Evolutionary conservation across 2,113 vertebrate species (phyloP).

Genomic region (Hiodon alosoides): DNA sequence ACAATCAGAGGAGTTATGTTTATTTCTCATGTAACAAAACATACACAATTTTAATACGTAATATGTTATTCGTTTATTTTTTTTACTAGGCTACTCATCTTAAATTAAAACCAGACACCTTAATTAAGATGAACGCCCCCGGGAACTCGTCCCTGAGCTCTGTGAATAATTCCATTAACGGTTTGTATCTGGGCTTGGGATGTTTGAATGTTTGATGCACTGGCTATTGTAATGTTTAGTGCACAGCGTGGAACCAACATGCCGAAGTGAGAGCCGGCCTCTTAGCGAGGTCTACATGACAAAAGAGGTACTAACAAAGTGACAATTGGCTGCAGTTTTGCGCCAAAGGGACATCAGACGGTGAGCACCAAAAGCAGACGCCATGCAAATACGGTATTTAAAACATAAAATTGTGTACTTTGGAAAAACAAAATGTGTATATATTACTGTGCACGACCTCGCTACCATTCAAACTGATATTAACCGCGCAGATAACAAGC

Average conservation of each 20-base stretch:
- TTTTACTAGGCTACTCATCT: not conserved
- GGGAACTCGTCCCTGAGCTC: not conserved
- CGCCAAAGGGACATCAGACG: not conserved
- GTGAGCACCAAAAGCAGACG: conserved; percentile 1
- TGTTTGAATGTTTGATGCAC: not conserved
- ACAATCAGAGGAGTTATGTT: not conserved
- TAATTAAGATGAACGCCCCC: not conserved
- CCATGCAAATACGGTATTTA: not conserved
- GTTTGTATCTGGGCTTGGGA: not conserved
- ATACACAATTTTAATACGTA: not conserved
- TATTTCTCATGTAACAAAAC: not conserved
- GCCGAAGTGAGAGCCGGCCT: conserved; percentile 38
- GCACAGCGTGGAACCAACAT: conserved; percentile 10
- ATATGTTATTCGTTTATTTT: no score
- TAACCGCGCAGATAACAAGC: no score
- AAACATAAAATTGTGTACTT: not conserved
- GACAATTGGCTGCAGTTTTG: conserved; percentile 43
- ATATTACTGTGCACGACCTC: no score
- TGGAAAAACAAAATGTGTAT: no score
- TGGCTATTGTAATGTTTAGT: conserved; percentile 10
- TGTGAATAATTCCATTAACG: conserved; percentile 5
- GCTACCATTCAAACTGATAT: no score
- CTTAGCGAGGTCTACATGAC: conserved; percentile 55
- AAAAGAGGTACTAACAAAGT: conserved; percentile 49
- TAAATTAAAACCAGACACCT: not conserved